Percentiles rank a stretch among this genome's conserved stretches.
Conservation (phyloP, 2,113 vertebrate species). For the Siniperca knerii region DNA sequence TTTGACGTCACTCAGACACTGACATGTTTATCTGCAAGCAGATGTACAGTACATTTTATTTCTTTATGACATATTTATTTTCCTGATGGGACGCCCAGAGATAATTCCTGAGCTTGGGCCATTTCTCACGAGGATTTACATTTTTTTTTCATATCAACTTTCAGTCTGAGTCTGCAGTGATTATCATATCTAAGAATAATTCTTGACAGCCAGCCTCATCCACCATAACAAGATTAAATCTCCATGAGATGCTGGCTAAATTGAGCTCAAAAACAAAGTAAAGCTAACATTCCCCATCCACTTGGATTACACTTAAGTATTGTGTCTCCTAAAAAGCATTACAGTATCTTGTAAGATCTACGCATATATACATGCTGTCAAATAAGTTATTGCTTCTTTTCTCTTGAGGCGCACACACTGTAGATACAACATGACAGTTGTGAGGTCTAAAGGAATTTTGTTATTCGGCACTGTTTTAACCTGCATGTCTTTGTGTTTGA, state of each 20-base stretch:
- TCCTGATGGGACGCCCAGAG: conserved; percentile 35
- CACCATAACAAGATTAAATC: conserved; percentile 60
- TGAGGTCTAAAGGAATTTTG: background rate
- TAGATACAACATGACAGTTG: conserved; percentile 4
- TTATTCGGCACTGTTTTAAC: conserved; percentile 11
- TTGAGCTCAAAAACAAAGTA: conserved; percentile 41
- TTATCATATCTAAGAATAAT: conserved; percentile 62
- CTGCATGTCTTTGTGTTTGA: conserved; percentile 3
- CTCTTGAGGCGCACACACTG: background rate
- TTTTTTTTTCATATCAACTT: conserved; percentile 26
- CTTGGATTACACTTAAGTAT: conserved; percentile 42
- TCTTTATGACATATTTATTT: conserved; percentile 39
- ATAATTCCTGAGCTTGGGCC: conserved; percentile 34
- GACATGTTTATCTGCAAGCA: conserved; percentile 14
- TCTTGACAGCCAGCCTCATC: conserved; percentile 52
- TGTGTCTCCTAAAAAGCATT: conserved; percentile 34
- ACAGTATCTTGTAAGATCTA: conserved; percentile 30
- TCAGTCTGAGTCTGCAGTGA: conserved; percentile 35
- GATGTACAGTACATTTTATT: background rate
- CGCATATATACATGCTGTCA: background rate
- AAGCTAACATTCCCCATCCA: conserved; percentile 26
- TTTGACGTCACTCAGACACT: background rate
- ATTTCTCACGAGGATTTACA: conserved; percentile 50
- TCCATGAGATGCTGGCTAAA: conserved; percentile 47
- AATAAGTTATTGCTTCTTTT: conserved; percentile 13